A percentile compares a stretch with the other conserved stretches of the same genome.
Evolutionary conservation across 2,888 invertebrate genomes (phyloP).

Genomic region (Ochropacha duplaris): DNA sequence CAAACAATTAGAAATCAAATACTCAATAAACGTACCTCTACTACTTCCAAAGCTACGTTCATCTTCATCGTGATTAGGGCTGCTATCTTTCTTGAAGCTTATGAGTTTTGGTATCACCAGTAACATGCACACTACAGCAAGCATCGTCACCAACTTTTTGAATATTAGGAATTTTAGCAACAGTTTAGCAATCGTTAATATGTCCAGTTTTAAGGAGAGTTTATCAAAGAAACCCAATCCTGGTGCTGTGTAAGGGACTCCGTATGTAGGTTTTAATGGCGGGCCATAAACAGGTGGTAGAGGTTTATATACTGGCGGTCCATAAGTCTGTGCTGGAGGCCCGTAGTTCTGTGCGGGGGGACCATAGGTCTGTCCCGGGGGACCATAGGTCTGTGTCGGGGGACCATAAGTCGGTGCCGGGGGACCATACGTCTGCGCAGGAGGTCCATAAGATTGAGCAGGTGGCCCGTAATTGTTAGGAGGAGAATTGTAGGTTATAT

Average conservation of each 20-base stretch:
- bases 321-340: conserved; percentile 64
- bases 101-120: conserved; percentile 89
- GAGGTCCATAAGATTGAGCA: conserved; percentile 59
- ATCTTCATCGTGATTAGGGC: conserved; percentile 59
- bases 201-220: conserved; percentile 86
- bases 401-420: conserved; percentile 71
- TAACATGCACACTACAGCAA: conserved; percentile 88
- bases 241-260: conserved; percentile 82
- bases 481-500: conserved; percentile 57
- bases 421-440: conserved; percentile 56
- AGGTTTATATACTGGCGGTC: conserved; percentile 60
- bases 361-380: conserved; percentile 61
- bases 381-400: conserved; percentile 63
- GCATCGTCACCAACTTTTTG: conserved; percentile 91
- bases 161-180: conserved; percentile 89
- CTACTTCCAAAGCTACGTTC: conserved; percentile 52
- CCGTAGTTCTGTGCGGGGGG: conserved; percentile 71
- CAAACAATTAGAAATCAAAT: neutral
- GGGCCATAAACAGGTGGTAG: conserved; percentile 68
- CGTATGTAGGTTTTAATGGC: conserved; percentile 72
- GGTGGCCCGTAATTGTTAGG: conserved; percentile 59
- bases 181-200: conserved; percentile 88
- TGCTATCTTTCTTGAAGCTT: conserved; percentile 68
- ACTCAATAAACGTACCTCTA: conserved; percentile 49
- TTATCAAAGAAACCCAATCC: conserved; percentile 84